A percentile compares a stretch with the other conserved stretches of the same genome.
Conservation (phyloP, 1,140 invertebrate genomes). For the Drosophila lacteicornis region DNA sequence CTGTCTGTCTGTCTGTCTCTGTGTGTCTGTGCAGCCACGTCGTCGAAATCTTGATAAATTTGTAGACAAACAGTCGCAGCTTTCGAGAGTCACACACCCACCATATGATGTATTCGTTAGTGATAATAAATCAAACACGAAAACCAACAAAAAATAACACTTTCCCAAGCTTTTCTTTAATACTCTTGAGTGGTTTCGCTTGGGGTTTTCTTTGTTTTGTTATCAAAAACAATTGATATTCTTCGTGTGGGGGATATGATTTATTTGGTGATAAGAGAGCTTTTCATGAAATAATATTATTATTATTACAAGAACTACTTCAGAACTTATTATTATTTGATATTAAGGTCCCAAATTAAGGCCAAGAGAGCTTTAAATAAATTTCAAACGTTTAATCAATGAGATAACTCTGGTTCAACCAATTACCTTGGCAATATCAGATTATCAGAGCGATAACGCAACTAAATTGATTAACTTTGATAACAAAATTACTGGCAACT, state of each 20-base stretch:
- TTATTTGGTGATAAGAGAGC: neutral
- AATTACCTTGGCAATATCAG: neutral
- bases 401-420: neutral
- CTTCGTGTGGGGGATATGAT: neutral
- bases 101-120: conserved; percentile 31
- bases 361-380: neutral
- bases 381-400: neutral
- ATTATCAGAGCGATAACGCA: neutral
- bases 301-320: neutral
- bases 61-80: conserved; percentile 36
- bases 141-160: neutral
- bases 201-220: neutral
- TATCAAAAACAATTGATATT: conserved; percentile 24
- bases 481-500: neutral
- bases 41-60: conserved; percentile 43
- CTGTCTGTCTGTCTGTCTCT: neutral
- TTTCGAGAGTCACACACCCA: neutral
- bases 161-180: conserved; percentile 11
- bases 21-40: conserved; percentile 4
- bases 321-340: neutral
- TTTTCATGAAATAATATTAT: neutral
- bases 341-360: too few species aligned
- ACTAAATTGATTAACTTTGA: conserved; percentile 12
- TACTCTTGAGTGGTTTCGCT: conserved; percentile 18
- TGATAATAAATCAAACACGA: conserved; percentile 43